Evolutionary conservation across 2,797 vertebrate species (phyloP), one percentile per base, ranked within the genome.

Genomic region (Etheostoma perlongum): DNA sequence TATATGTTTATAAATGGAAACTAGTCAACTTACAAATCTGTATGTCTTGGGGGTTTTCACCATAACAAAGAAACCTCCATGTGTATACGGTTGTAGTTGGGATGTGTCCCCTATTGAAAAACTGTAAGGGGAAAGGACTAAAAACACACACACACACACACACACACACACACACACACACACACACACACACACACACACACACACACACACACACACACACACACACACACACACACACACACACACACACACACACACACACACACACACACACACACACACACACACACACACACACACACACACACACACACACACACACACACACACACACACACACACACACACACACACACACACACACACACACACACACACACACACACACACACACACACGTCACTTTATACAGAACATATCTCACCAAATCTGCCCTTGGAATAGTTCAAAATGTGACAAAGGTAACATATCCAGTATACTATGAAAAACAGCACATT

Each of bases 31-130:
- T 95, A 99, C 98, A 93, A 99, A 99, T 89, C 57, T 94, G 92
- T 95, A 97, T 13, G 91, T 96, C 87, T 95, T 97, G 2, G 97
- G 94, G 0, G 90, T 96, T 94, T 99, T 99, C 91, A 99, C 90
- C 88, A 96, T 94, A 57, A 97, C 90, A 89, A 98, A 97, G 91
- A 98, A 97, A 44, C 98, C 98, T 79, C 98, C 98, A 2, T 99
- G 97, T 83, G 95, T 91, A 87, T 99, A 99, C 61, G 95, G 93
- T 76, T 96, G 96, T 87, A 98, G 93, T 11, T 92, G 87, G n/a
- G 96, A 96, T 0, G 98, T 98, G 89, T 99, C 95, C 48, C 96
- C 96, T 89, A 99, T 96, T 83, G 95, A 92, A 93, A 99, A 99
- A 89, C 97, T 98, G 89, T 98, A 95, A 21, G 97, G 96, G 72